Evolutionary conservation across 2,113 vertebrate species (phyloP).

Genomic region (Rhabdomys dilectus): DNA sequence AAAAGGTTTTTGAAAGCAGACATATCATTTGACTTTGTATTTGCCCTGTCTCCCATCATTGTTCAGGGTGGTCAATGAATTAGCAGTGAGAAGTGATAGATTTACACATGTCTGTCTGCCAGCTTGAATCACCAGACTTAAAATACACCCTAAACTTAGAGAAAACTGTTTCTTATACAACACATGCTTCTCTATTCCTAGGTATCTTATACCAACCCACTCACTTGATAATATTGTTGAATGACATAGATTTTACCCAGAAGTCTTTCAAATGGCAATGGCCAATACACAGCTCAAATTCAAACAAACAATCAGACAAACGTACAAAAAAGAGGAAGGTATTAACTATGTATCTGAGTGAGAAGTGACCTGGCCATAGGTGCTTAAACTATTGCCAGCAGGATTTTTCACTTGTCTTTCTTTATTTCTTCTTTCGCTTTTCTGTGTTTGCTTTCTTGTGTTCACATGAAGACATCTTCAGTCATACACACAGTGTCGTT

Average conservation of each 20-base stretch:
- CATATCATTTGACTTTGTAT: slow-evolving; percentile 4
- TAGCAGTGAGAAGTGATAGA: too few relatives aligned
- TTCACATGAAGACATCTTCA: neutral
- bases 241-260: neutral
- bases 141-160: too few relatives aligned
- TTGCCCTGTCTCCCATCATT: neutral
- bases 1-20: neutral
- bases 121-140: too few relatives aligned
- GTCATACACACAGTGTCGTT: neutral
- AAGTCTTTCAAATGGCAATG: slow-evolving; percentile 2
- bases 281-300: neutral
- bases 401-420: neutral
- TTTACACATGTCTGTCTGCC: neutral
- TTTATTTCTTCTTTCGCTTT: neutral
- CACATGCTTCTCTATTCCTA: too few relatives aligned
- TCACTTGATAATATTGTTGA: too few relatives aligned
- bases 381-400: neutral
- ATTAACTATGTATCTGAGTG: neutral
- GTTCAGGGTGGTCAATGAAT: neutral
- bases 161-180: too few relatives aligned
- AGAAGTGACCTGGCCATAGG: neutral
- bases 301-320: neutral
- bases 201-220: too few relatives aligned
- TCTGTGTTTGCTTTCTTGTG: neutral
- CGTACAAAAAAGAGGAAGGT: neutral